These are phyloP conservation scores for Chondrilla cf. caribensis DNA, from an alignment of 37 sponge, comb jelly and placozoan species.

Conservation along the genomic window DNA sequence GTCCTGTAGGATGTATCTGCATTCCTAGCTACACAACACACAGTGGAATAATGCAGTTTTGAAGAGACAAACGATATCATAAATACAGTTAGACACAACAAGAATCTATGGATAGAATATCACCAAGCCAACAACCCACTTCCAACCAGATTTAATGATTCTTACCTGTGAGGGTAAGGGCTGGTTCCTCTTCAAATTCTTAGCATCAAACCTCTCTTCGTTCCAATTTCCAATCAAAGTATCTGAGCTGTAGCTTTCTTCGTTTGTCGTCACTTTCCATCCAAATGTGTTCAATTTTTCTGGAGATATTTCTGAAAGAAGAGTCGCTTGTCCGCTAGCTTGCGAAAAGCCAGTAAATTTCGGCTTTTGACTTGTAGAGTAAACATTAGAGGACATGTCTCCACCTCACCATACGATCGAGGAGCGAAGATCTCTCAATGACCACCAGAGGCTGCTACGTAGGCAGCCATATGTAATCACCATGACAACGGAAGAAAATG, in stretches of 20 bases:
- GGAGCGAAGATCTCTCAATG: not conserved
- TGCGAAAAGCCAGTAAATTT: conserved; percentile 54
- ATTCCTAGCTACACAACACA: too few relatives aligned
- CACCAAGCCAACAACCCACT: too few relatives aligned
- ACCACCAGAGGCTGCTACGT: not conserved
- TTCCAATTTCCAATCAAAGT: conserved; percentile 93
- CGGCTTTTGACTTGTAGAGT: conserved; percentile 6
- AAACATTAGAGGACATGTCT: not conserved
- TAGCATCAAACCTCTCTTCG: conserved; percentile 82
- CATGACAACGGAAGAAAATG: conserved; percentile 20
- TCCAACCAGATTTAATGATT: too few relatives aligned
- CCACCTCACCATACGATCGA: not conserved
- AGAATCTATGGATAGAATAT: too few relatives aligned
- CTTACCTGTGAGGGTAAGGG: conserved; percentile 80
- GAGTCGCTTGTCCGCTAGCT: conserved; percentile 54
- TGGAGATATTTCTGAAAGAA: conserved; percentile 50
- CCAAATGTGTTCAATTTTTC: conserved; percentile 66
- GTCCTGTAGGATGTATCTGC: too few relatives aligned
- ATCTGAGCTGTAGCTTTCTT: conserved; percentile 47
- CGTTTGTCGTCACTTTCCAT: conserved; percentile 50
- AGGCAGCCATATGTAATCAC: not conserved
- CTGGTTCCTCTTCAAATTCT: conserved; percentile 30
- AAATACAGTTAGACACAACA: too few relatives aligned
- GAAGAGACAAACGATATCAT: too few relatives aligned
- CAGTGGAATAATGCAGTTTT: too few relatives aligned